A percentile compares a stretch with the other conserved stretches of the same genome.
Evolutionary conservation across 2,113 vertebrate genomes (phyloP).

Genomic region (Aspidoscelis tigris): DNA sequence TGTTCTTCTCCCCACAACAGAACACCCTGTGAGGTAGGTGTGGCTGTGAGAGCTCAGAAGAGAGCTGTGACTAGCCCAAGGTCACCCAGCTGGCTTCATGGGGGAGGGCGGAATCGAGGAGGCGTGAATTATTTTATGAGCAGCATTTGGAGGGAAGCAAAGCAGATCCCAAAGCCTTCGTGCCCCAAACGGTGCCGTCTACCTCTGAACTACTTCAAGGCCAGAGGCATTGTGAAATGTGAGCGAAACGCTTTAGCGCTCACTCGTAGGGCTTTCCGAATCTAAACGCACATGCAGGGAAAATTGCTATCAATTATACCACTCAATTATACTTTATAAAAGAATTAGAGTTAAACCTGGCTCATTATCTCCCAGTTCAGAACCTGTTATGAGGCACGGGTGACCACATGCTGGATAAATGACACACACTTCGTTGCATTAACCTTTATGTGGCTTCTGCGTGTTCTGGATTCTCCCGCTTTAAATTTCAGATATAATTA

Average conservation of each 20-base stretch:
- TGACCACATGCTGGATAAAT: slow-evolving; percentile 57
- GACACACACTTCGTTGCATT: slow-evolving; percentile 46
- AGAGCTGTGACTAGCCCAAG: too few species aligned
- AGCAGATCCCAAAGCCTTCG: not conserved
- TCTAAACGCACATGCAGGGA: slow-evolving; percentile 38
- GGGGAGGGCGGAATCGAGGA: too few species aligned
- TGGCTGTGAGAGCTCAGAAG: too few species aligned
- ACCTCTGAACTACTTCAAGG: too few species aligned
- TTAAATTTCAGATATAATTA: slow-evolving; percentile 52
- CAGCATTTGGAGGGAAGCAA: not conserved
- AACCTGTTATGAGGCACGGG: slow-evolving; percentile 34
- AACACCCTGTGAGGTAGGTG: too few species aligned
- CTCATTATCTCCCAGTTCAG: slow-evolving; percentile 51
- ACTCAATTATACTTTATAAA: slow-evolving; percentile 68
- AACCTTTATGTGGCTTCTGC: slow-evolving; percentile 52
- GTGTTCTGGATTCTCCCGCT: slow-evolving; percentile 51
- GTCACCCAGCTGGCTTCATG: too few species aligned
- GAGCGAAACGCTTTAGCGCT: too few species aligned
- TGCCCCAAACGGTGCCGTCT: too few species aligned
- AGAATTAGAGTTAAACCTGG: slow-evolving; percentile 62
- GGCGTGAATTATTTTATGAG: slow-evolving; percentile 5
- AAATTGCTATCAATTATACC: slow-evolving; percentile 66
- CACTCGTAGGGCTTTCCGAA: not conserved
- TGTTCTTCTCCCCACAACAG: too few species aligned
- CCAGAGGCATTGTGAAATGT: too few species aligned